These are phyloP conservation scores for Mimas tiliae DNA, from an alignment of 2,888 invertebrate genomes.

Conservation along the genomic window DNA sequence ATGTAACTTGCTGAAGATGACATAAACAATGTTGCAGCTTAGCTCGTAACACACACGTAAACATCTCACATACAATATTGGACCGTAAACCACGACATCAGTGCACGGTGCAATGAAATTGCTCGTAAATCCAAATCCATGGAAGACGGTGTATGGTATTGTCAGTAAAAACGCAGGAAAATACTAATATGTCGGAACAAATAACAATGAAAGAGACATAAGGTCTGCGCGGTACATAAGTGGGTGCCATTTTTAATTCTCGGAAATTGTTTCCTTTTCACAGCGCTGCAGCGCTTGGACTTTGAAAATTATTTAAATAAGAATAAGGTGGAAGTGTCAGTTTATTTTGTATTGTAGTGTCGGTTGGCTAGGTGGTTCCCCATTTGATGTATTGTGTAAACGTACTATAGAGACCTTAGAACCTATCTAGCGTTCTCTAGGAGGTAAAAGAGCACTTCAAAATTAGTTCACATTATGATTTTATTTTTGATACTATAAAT, in stretches of 20 bases:
- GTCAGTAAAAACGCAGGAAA: not conserved
- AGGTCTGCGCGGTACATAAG: not conserved
- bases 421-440: too few species aligned
- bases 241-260: not conserved
- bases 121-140: constrained; percentile 20
- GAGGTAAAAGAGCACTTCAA: too few species aligned
- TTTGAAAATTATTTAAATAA: too few species aligned
- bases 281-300: not conserved
- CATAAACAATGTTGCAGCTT: constrained; percentile 11
- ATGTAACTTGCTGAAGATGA: constrained; percentile 1
- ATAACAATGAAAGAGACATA: constrained; percentile 7
- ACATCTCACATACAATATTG: constrained; percentile 25
- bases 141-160: constrained; percentile 10
- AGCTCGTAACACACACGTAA: constrained; percentile 24
- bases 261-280: not conserved
- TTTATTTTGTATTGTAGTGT: not conserved
- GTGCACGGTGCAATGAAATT: constrained; percentile 16
- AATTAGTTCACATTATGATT: too few species aligned
- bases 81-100: constrained; percentile 11
- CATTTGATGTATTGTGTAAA: too few species aligned
- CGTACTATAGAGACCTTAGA: too few species aligned
- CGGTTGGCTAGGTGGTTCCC: too few species aligned
- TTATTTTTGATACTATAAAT: too few species aligned
- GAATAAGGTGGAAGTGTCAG: too few species aligned
- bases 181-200: not conserved